Base-by-base conservation (phyloP, 2,888 invertebrate species). In the Miltochrista miniata region DNA sequence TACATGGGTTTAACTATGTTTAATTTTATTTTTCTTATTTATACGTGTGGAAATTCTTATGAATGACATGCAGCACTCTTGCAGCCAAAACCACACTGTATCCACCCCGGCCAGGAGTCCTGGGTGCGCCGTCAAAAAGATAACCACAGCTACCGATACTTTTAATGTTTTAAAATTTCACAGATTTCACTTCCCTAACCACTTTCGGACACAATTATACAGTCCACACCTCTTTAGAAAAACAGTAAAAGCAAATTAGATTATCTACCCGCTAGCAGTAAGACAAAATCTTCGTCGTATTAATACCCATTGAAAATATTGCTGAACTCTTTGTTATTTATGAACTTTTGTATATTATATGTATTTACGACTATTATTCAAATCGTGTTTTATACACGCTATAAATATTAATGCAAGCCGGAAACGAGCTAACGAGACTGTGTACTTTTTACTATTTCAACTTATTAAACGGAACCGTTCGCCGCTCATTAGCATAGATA, bases 381-480 rank as follows among this genome's bases (percentile, higher is more conserved):
- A 51, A 59, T 50, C 33, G 48, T 33, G 50, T 56, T 59, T 51
- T 45, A 37, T 36, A 24, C 49, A 35, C 42, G 46, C 46, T 36
- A 54, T 59, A 56, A 63, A 59, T 53, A 56, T 52, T 15, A 49
- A 60, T 60, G 53, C 45, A 52, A 13, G 31, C 31, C 61, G 68
- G 65, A 68, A 56, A 37, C 51, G 18, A 46, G 15, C 46, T 51
- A 67, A 64, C 40, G 64, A 60, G 47, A 48, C 18, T 48, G 38
- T 58, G 43, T 50, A 44, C 41, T 51, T 50, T 52, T 56, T 41
- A 57, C 57, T 68, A 61, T 64, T 68, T 55, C 43, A 50, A 61
- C 48, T 51, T 64, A 50, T 50, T 57, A 51, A 56, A 54, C 53
- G 13, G 40, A 12, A 33, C 44, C 53, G 42, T 55, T 64, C 40